Conservation (phyloP, 2,797 vertebrate genomes). For the Heteromormyrus szaboi region DNA sequence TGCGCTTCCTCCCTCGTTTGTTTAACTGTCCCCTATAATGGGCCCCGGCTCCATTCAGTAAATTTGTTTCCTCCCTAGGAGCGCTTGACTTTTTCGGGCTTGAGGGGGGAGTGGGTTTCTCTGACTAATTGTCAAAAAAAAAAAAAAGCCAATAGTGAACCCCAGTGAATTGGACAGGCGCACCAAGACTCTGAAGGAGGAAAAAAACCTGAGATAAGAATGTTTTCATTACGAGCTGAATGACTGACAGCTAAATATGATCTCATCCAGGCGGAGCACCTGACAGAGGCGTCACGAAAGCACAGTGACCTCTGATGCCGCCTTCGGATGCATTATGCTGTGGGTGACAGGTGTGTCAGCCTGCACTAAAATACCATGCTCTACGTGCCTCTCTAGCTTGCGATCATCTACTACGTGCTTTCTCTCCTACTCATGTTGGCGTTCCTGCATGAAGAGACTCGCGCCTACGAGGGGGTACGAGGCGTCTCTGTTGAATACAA, state of each 20-base stretch:
- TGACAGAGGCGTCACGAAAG: background rate
- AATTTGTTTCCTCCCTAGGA: conserved; percentile 63
- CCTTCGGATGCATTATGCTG: background rate
- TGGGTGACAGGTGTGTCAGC: background rate
- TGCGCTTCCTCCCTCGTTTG: conserved; percentile 75
- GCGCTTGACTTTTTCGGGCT: conserved; percentile 36
- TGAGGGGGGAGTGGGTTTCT: conserved; percentile 22
- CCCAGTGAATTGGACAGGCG: conserved; percentile 43
- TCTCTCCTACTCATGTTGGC: background rate
- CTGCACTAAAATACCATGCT: background rate
- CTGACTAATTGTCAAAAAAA: conserved; percentile 41
- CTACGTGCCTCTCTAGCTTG: background rate
- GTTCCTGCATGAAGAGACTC: background rate
- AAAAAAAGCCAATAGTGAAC: conserved; percentile 10
- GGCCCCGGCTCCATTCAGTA: conserved; percentile 56
- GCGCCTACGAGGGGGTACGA: background rate
- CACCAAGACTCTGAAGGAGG: conserved; percentile 17
- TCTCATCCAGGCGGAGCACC: conserved; percentile 7
- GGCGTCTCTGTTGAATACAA: background rate
- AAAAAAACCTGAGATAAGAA: conserved; percentile 48
- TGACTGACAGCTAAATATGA: conserved; percentile 42
- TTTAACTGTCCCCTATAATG: conserved; percentile 76
- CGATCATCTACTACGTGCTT: background rate
- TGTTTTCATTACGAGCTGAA: conserved; percentile 43
- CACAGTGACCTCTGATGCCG: background rate